These are phyloP conservation scores for Tiliacea aurago DNA, from an alignment of 2,888 invertebrate genomes.

Conservation along the genomic window DNA sequence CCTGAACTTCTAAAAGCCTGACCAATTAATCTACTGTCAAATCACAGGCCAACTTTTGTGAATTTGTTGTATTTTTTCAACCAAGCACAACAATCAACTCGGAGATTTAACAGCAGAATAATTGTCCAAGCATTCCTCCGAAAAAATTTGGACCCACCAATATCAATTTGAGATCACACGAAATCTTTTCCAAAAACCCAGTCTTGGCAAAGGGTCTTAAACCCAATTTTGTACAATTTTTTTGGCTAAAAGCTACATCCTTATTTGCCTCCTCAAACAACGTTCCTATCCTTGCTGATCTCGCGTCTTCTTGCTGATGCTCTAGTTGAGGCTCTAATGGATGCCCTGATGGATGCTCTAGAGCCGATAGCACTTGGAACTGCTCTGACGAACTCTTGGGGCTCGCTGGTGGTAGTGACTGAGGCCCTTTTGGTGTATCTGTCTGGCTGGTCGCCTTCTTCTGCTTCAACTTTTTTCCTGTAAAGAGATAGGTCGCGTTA, in stretches of 20 bases:
- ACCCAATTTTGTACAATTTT: constrained; percentile 54
- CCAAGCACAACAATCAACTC: background rate
- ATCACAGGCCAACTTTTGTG: background rate
- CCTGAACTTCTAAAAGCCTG: background rate
- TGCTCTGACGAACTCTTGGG: constrained; percentile 79
- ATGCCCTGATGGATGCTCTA: constrained; percentile 84
- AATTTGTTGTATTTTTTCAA: constrained; percentile 23
- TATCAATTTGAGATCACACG: constrained; percentile 50
- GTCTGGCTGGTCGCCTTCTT: constrained; percentile 75
- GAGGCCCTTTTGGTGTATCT: constrained; percentile 77
- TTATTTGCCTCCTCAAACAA: constrained; percentile 62
- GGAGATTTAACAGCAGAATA: background rate
- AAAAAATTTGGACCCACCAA: background rate
- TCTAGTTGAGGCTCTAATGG: constrained; percentile 77
- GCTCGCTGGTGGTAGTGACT: constrained; percentile 68
- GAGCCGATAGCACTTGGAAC: constrained; percentile 80
- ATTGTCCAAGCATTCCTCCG: background rate
- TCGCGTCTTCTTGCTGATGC: constrained; percentile 59
- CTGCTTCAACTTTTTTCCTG: constrained; percentile 73
- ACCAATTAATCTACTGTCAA: constrained; percentile 2
- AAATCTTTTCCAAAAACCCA: constrained; percentile 38
- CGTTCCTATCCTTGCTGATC: constrained; percentile 65
- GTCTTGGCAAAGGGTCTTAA: constrained; percentile 32
- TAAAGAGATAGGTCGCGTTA: background rate
- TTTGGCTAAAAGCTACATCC: constrained; percentile 47